phyloP scores from a whole-genome alignment of 1,140 invertebrate species.

The Planococcus citri region DNA sequence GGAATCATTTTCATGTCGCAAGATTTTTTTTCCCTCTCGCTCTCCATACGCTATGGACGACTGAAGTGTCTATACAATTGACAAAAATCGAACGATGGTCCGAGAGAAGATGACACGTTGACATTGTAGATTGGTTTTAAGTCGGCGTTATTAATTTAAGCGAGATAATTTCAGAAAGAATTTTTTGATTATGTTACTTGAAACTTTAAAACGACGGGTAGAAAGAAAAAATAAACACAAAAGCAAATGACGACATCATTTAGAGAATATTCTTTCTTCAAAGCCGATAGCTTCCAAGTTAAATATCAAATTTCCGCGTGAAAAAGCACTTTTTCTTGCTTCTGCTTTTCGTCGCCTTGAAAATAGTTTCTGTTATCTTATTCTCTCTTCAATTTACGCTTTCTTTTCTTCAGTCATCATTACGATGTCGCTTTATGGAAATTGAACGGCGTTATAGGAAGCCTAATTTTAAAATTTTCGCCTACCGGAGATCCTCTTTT shows the following conservation, averaged over 20 bases:
- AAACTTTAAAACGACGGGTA: background rate
- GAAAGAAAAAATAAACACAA: background rate
- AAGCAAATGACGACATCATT: slow-evolving; percentile 2
- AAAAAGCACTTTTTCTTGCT: background rate
- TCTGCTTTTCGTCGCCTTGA: slow-evolving; percentile 5
- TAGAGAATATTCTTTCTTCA: background rate
- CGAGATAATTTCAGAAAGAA: background rate
- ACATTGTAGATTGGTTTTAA: background rate
- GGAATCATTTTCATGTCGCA: background rate
- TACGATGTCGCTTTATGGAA: background rate
- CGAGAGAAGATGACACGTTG: background rate
- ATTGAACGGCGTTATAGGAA: background rate
- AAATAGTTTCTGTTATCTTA: slow-evolving; percentile 4
- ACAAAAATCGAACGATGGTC: background rate
- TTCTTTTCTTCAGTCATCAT: background rate
- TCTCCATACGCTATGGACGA: background rate
- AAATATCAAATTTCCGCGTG: slow-evolving; percentile 6
- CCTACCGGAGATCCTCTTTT: background rate
- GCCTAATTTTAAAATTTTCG: background rate
- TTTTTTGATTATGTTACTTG: background rate
- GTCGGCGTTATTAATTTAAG: background rate
- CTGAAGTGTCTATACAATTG: background rate
- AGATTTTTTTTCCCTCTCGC: background rate
- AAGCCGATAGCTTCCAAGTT: background rate
- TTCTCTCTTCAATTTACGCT: background rate